Evolutionary conservation across 2,797 vertebrate genomes (phyloP), one percentile per base, ranked within the genome.

Genomic region (Coregonus ussuriensis): DNA sequence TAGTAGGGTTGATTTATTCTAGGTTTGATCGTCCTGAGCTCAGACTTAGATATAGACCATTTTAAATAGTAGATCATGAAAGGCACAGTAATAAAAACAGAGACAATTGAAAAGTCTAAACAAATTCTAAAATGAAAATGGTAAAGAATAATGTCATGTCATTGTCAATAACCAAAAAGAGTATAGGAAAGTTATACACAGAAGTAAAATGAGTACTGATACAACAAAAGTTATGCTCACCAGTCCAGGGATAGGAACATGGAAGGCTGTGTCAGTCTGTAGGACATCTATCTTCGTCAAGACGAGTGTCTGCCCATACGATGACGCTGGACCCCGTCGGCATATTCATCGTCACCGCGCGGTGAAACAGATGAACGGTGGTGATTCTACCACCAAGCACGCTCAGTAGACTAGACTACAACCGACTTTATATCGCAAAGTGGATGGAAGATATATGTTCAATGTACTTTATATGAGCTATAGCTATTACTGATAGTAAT

Each of bases 381-480:
- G 59, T 63, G 41, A 11, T 25, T 63, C 21, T 56, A 6, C 41
- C 41, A 56, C 6, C 59, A 25, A 63, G 59, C 7, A n/a, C 21
- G 25, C 18, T 63, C 59, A 21, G 18, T 7, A 59, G 14, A 59
- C 56, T n/a, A n/a, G n/a, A n/a, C 41, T 47, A 47, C 41, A 47
- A 47, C 41, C 0, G 41, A 47, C 41, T 47, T 47, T 47, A 9
- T 47, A 2, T 89, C 91, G 91, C 91, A 91, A 93, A 63, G 59
- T 63, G n/a, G n/a, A 25, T 63, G 59, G 59, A 63, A 63, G 11
- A 63, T 9, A 63, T 62, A 62, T 62, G 3, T 62, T 21, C 59
- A n/a, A 21, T 63, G 6, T 25, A 25, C n/a, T 25, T 25, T 63
- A 25, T 25, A 63, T 63, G 59, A 25, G 59, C 59, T 63, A 25